A percentile compares a stretch with the other conserved stretches of the same genome.
Conservation (phyloP, 2,888 invertebrate species). For the Embidobia sp. region DNA sequence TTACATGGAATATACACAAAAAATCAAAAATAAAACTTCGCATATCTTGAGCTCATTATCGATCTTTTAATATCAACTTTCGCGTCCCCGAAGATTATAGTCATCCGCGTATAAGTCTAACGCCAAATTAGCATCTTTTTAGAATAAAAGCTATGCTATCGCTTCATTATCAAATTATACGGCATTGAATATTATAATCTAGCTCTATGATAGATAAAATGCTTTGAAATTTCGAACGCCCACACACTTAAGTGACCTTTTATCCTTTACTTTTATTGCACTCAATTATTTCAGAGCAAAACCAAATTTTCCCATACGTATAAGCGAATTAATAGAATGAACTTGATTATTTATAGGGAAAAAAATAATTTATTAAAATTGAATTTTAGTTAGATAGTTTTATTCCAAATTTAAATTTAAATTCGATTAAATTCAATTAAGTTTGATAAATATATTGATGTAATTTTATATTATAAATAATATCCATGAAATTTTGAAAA, state of each 20-base stretch:
- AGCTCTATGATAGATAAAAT: slow-evolving; percentile 61
- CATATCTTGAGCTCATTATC: slow-evolving; percentile 24
- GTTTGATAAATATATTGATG: too few relatives aligned
- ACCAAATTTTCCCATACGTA: too few relatives aligned
- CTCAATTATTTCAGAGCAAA: too few relatives aligned
- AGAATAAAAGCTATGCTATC: slow-evolving; percentile 76
- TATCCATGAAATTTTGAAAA: too few relatives aligned
- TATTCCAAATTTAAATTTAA: too few relatives aligned
- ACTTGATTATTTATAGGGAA: too few relatives aligned
- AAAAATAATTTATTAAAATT: too few relatives aligned
- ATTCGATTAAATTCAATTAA: too few relatives aligned
- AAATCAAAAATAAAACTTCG: slow-evolving; percentile 12
- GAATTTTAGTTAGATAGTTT: too few relatives aligned
- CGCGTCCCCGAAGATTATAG: slow-evolving; percentile 51
- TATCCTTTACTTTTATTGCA: slow-evolving; percentile 11
- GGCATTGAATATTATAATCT: slow-evolving; percentile 78
- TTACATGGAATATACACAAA: background rate
- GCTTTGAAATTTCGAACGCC: slow-evolving; percentile 65
- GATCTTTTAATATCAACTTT: slow-evolving; percentile 54
- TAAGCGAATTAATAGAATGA: too few relatives aligned
- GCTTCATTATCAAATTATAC: slow-evolving; percentile 81
- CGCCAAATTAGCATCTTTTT: slow-evolving; percentile 79
- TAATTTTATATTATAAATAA: too few relatives aligned
- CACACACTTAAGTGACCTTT: slow-evolving; percentile 65
- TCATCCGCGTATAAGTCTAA: slow-evolving; percentile 71